phyloP scores from a whole-genome alignment of 2,113 vertebrate species.

The Isichthys henryi region DNA sequence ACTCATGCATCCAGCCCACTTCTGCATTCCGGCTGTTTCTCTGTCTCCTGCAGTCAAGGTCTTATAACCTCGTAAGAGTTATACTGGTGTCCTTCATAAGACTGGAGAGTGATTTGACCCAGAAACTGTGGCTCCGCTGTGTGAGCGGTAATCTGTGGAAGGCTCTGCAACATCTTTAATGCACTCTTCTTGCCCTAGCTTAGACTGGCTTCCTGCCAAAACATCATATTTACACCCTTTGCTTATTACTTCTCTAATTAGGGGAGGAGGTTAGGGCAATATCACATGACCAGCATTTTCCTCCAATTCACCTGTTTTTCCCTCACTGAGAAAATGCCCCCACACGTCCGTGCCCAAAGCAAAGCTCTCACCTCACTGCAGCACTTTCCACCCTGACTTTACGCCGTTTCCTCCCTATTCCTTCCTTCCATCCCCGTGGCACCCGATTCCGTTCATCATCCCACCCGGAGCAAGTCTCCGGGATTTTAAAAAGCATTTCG shows the following conservation, averaged over 20 bases:
- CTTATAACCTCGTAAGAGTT: not conserved
- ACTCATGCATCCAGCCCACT: not conserved
- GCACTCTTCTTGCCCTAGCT: not conserved
- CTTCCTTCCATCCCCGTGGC: not conserved
- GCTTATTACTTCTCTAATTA: not conserved
- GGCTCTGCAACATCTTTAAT: not conserved
- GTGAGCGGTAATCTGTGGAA: not conserved
- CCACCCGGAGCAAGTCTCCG: not conserved
- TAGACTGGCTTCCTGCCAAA: not conserved
- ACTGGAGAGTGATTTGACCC: not conserved
- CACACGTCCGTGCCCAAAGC: not conserved
- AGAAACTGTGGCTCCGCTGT: not conserved
- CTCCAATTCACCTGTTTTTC: not conserved
- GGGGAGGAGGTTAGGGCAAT: not conserved
- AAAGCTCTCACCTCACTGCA: not conserved
- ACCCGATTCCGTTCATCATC: not conserved
- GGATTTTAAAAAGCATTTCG: not conserved
- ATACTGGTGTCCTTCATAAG: not conserved
- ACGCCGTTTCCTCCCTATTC: not conserved
- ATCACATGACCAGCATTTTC: not conserved
- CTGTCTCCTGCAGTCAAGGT: not conserved
- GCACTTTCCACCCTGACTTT: not conserved
- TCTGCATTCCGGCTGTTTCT: not conserved
- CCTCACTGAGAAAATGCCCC: not conserved
- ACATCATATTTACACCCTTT: not conserved